Evolutionary conservation across 2,888 invertebrate species (phyloP).

Genomic region (Celastrina argiolus): DNA sequence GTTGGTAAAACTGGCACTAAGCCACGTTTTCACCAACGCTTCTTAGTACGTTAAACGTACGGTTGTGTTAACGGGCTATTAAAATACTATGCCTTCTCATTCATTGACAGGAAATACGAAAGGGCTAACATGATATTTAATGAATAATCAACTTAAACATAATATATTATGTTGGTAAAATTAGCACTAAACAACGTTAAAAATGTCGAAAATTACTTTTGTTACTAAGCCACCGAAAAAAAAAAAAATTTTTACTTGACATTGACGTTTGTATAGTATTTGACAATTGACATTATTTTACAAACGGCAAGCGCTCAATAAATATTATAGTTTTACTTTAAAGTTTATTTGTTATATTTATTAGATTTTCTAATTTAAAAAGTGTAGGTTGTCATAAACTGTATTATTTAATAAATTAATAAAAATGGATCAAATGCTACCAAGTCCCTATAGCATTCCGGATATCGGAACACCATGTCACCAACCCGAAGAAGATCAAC

Average conservation of each 20-base stretch:
- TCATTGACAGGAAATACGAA: no score
- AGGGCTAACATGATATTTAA: no score
- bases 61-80: no score
- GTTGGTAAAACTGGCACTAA: no score
- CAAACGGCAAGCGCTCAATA: not conserved
- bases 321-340: not conserved
- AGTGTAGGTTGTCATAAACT: not conserved
- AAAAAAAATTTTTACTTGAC: no score
- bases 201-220: not conserved
- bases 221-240: no score
- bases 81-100: no score
- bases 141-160: no score
- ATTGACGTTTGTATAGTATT: not conserved
- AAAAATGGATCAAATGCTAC: slow-evolving; percentile 92
- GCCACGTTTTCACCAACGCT: no score
- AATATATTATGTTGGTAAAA: no score
- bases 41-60: no score
- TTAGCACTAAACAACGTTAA: no score
- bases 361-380: not conserved
- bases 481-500: slow-evolving; percentile 94
- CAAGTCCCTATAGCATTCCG: slow-evolving; percentile 93
- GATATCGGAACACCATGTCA: slow-evolving; percentile 94
- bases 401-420: not conserved
- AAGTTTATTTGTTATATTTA: not conserved
- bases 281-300: not conserved